phyloP scores from a whole-genome alignment of 2,797 vertebrate genomes.

The Zalophus californianus region DNA sequence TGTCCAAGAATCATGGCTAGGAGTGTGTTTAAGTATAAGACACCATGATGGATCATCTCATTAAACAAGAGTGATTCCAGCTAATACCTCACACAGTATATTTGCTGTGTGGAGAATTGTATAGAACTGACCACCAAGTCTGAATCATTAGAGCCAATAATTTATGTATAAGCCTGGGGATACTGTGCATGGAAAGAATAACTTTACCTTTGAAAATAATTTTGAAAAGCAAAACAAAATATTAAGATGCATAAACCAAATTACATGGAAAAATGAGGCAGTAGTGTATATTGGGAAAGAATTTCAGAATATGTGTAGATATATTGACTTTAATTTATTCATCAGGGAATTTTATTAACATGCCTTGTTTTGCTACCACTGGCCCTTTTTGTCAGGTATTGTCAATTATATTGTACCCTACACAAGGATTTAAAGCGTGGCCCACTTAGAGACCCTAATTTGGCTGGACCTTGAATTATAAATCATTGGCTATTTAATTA shows the following conservation, averaged over 20 bases:
- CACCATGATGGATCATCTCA: constrained; percentile 37
- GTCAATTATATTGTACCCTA: background rate
- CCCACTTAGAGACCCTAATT: background rate
- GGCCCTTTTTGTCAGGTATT: background rate
- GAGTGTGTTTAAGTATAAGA: constrained; percentile 4
- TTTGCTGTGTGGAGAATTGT: background rate
- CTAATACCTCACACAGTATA: background rate
- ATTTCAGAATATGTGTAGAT: background rate
- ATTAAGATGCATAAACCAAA: background rate
- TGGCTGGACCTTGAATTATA: background rate
- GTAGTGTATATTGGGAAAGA: background rate
- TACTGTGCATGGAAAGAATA: background rate
- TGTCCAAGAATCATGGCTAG: background rate
- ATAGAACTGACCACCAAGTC: background rate
- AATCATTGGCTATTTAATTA: background rate
- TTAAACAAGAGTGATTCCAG: constrained; percentile 14
- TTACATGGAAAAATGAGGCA: background rate
- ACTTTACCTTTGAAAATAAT: constrained; percentile 37
- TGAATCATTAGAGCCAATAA: background rate
- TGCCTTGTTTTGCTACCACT: background rate
- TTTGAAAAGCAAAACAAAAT: background rate
- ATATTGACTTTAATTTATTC: background rate
- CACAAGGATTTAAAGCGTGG: background rate
- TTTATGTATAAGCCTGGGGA: constrained; percentile 12
- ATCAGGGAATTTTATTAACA: background rate